Base-by-base conservation (phyloP, 53 echinoderm and acorn worm genomes). In the Mesocentrotus franciscanus region DNA sequence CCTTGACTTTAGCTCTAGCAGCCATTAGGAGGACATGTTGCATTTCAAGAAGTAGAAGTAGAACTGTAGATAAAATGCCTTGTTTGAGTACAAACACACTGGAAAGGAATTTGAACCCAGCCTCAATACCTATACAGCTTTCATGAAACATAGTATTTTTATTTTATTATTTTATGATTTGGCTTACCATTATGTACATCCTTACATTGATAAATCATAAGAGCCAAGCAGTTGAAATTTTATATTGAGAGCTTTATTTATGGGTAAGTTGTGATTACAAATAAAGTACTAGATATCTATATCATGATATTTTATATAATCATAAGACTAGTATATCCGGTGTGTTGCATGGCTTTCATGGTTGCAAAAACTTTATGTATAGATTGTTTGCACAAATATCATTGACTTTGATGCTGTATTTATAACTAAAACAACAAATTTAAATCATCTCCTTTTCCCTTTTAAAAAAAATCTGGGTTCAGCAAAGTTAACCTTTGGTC, bases 221-320 rank as follows among this genome's bases (percentile, higher is more conserved):
- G 6, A 36, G 42, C 81, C 17, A 17, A 33, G 81, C 34, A 81
- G 81, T 42, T 81, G 9, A 33, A 2, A 32, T 32, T 20, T 81
- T 36, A 6, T 81, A 9, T 36, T 81, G 9, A 9, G 81, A 81
- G 33, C 33, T n/a, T n/a, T n/a, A n/a, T n/a, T n/a, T n/a, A n/a
- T n/a, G n/a, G n/a, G n/a, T 18, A 15, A 81, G 12, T 34, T 32
- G 24, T 71, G 22, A 1, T 81, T 34, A 36, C 24, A 2, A 87
- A 87, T 20, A 58, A 87, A 87, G 87, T 87, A 87, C 87, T 87
- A 85, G 87, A n/a, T 85, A 57, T 57, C 56, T 57, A 29, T 58
- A 58, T 87, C 87, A 87, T 75, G 4, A 30, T 87, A n/a, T 87
- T 57, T 87, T 27, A 27, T 57, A 58, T 87, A n/a, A 35, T 58